These are phyloP conservation scores for Branchellion lobata DNA, from an alignment of 2,888 invertebrate genomes.

Conservation along the genomic window DNA sequence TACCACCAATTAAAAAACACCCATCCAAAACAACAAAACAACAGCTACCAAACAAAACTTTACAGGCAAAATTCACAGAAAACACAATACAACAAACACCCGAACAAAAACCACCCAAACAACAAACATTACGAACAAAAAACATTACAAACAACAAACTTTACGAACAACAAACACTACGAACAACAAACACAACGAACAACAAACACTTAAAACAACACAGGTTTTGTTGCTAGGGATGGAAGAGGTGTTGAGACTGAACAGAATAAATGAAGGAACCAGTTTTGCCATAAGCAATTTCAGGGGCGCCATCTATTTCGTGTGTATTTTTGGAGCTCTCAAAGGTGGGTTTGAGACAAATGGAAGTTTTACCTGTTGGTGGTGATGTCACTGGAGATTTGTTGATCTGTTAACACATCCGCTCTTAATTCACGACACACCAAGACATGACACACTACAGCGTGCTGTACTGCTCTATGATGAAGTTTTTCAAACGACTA, in stretches of 20 bases:
- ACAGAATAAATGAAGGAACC: constrained; percentile 86
- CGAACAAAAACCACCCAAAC: too few species aligned
- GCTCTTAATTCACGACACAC: too few species aligned
- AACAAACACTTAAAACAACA: too few species aligned
- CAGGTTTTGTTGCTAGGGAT: constrained; percentile 16
- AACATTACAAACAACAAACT: background rate
- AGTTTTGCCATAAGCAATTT: constrained; percentile 92
- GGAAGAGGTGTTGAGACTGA: constrained; percentile 78
- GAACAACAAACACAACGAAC: background rate
- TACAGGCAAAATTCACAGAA: too few species aligned
- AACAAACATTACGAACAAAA: too few species aligned
- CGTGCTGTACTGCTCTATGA: too few species aligned
- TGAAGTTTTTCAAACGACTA: too few species aligned
- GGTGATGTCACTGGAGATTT: constrained; percentile 65
- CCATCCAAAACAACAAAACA: too few species aligned
- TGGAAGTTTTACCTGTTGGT: background rate
- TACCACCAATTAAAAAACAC: too few species aligned
- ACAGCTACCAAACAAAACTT: too few species aligned
- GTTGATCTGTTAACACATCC: constrained; percentile 80
- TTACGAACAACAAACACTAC: background rate
- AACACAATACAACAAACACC: too few species aligned
- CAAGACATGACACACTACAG: too few species aligned
- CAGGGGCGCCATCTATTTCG: constrained; percentile 91
- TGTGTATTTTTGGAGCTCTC: constrained; percentile 85
- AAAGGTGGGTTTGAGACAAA: constrained; percentile 68